phyloP scores from a whole-genome alignment of 2,113 vertebrate species.

The Brachypodius melanocephalos region DNA sequence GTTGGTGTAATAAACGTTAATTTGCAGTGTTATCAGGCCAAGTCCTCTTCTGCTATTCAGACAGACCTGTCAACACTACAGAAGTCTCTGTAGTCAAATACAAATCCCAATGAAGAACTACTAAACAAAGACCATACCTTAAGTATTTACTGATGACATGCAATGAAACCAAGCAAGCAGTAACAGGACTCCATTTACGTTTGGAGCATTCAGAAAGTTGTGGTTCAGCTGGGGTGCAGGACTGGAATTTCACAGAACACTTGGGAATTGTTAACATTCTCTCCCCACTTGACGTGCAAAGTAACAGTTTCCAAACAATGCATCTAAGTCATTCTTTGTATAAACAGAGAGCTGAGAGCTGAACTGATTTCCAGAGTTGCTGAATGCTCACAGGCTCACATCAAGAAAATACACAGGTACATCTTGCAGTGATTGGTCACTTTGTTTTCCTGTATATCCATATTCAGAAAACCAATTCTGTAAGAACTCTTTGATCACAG shows the following conservation, averaged over 20 bases:
- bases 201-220: not conserved
- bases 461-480: not conserved
- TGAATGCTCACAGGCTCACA: not conserved
- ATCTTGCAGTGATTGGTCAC: not conserved
- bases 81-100: not conserved
- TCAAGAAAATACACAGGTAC: not conserved
- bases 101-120: not conserved
- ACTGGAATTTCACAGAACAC: not conserved
- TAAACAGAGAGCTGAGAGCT: not conserved
- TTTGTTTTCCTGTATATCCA: not conserved
- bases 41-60: not conserved
- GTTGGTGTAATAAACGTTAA: not conserved
- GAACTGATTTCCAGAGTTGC: not conserved
- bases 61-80: not conserved
- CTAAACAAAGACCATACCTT: not conserved
- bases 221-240: not conserved
- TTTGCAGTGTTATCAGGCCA: not conserved
- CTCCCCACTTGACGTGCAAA: not conserved
- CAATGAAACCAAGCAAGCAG: slow-evolving; percentile 16
- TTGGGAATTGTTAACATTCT: not conserved
- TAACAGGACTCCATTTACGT: not conserved
- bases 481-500: not conserved
- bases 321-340: not conserved
- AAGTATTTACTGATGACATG: not conserved
- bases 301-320: not conserved